These are phyloP conservation scores for Rhincodon typus DNA, from an alignment of 2,797 vertebrate genomes.

Conservation along the genomic window DNA sequence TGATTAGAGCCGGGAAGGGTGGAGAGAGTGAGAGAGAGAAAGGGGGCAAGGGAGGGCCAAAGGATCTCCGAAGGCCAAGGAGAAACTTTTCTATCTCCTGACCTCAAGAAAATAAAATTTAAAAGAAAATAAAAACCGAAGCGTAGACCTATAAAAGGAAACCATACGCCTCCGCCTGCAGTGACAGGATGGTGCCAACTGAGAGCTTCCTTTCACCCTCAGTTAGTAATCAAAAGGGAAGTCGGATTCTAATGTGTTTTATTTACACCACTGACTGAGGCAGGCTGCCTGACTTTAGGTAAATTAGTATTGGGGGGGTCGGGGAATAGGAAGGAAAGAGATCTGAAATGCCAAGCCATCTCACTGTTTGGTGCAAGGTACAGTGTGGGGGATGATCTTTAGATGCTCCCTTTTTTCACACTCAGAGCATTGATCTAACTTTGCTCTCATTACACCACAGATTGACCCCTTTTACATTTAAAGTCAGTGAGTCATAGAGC, in stretches of 20 bases:
- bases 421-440: not conserved
- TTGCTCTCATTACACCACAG: not conserved
- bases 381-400: too few species aligned
- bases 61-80: too few species aligned
- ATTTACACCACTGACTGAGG: not conserved
- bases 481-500: too few species aligned
- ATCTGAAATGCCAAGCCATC: not conserved
- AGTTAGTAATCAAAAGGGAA: not conserved
- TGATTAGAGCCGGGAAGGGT: too few species aligned
- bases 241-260: not conserved
- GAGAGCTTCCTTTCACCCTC: not conserved
- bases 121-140: not conserved
- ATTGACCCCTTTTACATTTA: too few species aligned
- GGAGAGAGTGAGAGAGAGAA: not conserved
- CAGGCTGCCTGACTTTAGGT: not conserved
- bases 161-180: too few species aligned
- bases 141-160: too few species aligned
- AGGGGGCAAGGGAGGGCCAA: not conserved
- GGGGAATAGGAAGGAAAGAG: not conserved
- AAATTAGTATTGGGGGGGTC: not conserved
- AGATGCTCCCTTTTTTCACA: not conserved
- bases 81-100: not conserved
- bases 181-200: not conserved
- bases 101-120: not conserved
- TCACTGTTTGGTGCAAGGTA: too few species aligned